Conservation (phyloP, 2,797 vertebrate genomes). For the Streptopelia turtur region DNA sequence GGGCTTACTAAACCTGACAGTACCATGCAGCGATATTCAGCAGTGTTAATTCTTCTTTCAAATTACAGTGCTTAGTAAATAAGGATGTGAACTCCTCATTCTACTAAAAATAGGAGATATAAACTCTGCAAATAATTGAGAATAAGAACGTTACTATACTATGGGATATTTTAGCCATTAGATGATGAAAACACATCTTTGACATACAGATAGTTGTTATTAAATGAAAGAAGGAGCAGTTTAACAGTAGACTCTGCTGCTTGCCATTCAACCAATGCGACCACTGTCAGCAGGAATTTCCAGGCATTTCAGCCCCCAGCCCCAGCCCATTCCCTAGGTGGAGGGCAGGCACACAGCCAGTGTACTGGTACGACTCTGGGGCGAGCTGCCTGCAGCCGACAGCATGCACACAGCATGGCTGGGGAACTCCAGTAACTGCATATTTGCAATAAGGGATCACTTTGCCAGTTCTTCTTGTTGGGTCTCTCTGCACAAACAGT, state of each 20-base stretch:
- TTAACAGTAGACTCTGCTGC: not conserved
- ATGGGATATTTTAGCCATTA: not conserved
- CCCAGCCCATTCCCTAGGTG: not conserved
- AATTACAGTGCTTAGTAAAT: not conserved
- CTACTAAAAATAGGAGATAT: not conserved
- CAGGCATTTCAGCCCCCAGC: not conserved
- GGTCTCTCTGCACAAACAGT: rapidly evolving
- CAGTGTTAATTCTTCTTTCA: slow-evolving; percentile 6
- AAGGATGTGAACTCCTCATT: not conserved
- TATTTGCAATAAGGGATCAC: not conserved
- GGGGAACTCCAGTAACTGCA: not conserved
- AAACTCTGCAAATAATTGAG: not conserved
- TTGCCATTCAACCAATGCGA: not conserved
- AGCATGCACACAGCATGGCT: rapidly evolving
- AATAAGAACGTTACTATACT: not conserved
- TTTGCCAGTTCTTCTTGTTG: not conserved
- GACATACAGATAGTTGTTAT: not conserved
- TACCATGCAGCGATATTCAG: slow-evolving; percentile 9
- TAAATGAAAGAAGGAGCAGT: not conserved
- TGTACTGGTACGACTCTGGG: not conserved
- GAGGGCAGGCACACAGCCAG: not conserved
- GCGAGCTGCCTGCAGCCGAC: not conserved
- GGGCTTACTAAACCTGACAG: not conserved
- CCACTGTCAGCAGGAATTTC: not conserved
- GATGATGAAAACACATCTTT: not conserved